phyloP scores from a whole-genome alignment of 1,140 invertebrate species.

The Neoseiulus cucumeris region DNA sequence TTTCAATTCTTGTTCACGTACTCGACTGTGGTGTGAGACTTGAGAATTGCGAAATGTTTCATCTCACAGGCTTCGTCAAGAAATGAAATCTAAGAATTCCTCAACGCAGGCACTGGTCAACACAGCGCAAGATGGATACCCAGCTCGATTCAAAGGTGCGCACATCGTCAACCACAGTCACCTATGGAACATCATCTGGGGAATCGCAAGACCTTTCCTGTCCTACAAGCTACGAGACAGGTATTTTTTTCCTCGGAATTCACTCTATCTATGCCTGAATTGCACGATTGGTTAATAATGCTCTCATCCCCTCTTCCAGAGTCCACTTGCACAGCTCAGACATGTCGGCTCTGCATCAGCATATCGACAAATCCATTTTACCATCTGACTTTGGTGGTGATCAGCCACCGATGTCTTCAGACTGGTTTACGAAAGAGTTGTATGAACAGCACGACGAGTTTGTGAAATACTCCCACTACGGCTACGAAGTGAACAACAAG shows the following conservation, averaged over 20 bases:
- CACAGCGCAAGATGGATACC: constrained; percentile 3
- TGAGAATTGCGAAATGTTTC: too few species aligned
- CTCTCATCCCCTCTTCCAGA: background rate
- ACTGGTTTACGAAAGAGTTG: background rate
- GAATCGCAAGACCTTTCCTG: background rate
- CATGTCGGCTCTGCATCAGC: background rate
- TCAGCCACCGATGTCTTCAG: background rate
- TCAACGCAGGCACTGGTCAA: background rate
- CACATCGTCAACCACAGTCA: constrained; percentile 3
- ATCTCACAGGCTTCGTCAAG: too few species aligned
- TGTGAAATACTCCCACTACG: background rate
- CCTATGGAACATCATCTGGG: background rate
- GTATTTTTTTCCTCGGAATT: background rate
- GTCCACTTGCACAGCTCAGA: background rate
- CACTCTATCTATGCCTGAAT: background rate
- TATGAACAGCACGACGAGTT: background rate
- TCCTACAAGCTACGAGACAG: background rate
- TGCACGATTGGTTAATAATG: background rate
- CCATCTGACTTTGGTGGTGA: background rate
- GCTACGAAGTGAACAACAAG: background rate
- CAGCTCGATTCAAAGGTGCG: background rate
- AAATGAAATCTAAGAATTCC: too few species aligned
- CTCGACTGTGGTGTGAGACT: too few species aligned
- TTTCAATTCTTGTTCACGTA: too few species aligned
- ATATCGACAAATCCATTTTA: background rate